Evolutionary conservation across 2,888 invertebrate genomes (phyloP), one percentile per base, ranked within the genome.

Genomic region (Ptilodon capucinus): DNA sequence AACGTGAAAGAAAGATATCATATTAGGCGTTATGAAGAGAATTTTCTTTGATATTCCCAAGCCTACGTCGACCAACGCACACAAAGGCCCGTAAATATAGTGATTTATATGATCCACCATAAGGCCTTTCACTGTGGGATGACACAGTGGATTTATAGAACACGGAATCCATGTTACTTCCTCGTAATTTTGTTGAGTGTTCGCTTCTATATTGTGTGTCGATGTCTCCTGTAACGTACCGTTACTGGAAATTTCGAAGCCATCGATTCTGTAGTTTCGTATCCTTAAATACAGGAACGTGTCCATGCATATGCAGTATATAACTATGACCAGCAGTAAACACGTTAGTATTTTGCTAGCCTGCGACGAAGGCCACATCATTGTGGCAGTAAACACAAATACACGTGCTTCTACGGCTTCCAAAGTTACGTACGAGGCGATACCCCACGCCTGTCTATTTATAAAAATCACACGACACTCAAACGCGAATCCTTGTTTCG

Each of bases 101-200:
- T 96, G 95, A 74, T 97, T 97, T 4, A 95, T 93, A 56, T 96
- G 96, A 76, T 97, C 97, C 41, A 96, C 87, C 90, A 97, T 93
- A 45, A 97, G 79, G 1, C 95, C 95, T 83, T 97, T 97, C 0
- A 96, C 95, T 0, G 97, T 97, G 1, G 97, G 94, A 64, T 95
- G 93, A 73, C 96, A 96, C 13, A 96, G 74, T 0, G 96, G 96
- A 66, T 95, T 95, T 23, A 95, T 91, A 39, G 92, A 92, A 71
- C 96, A 96, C 14, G 93, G 92, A n/a, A 95, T 74, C 93, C 93
- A 93, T 0, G 91, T 91, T 0, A 84, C 84, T 21, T 92, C 91
- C 53, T 91, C 91, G 68, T 94, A 94, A 59, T 62, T 74, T 2
- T 61, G 68, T 32, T 71, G 64, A 2, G 54, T 38, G 17, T 17